Percentiles rank a stretch among this genome's conserved stretches.
Conservation (phyloP, 2,888 invertebrate species). For the Actias luna region DNA sequence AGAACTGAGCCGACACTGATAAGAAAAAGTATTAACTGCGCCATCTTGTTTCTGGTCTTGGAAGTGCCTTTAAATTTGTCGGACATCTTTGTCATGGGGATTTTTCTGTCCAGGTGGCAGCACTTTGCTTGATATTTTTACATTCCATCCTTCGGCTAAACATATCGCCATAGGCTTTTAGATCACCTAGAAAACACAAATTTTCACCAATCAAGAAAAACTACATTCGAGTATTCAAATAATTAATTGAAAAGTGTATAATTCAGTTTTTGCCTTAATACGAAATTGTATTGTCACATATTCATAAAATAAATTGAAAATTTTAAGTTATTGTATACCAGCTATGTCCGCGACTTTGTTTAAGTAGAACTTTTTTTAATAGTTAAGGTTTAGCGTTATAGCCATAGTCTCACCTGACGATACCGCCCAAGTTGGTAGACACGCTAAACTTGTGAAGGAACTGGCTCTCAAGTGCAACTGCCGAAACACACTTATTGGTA, state of each 20-base stretch:
- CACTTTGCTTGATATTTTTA: conserved; percentile 23
- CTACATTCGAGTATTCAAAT: not conserved
- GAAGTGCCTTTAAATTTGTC: conserved; percentile 29
- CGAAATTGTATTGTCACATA: not conserved
- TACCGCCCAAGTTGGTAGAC: too few species aligned
- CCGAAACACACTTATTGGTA: too few species aligned
- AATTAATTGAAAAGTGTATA: not conserved
- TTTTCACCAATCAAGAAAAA: not conserved
- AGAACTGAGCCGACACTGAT: conserved; percentile 32
- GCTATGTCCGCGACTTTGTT: too few species aligned
- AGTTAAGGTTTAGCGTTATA: too few species aligned
- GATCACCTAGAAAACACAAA: conserved; percentile 40
- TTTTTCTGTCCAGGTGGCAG: conserved; percentile 39
- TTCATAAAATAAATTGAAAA: too few species aligned
- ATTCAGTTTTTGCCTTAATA: not conserved
- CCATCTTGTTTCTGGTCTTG: conserved; percentile 48
- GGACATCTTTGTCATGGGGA: conserved; percentile 38
- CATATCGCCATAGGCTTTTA: conserved; percentile 23
- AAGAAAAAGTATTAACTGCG: conserved; percentile 48
- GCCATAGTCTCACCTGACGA: too few species aligned
- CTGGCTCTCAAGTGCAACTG: too few species aligned
- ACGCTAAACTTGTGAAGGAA: too few species aligned
- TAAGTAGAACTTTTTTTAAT: too few species aligned
- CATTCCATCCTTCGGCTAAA: conserved; percentile 31
- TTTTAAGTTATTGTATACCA: too few species aligned